A percentile compares a stretch with the other conserved stretches of the same genome.
Evolutionary conservation across 2,888 invertebrate species (phyloP).

Genomic region (Sarcophaga caerulescens): DNA sequence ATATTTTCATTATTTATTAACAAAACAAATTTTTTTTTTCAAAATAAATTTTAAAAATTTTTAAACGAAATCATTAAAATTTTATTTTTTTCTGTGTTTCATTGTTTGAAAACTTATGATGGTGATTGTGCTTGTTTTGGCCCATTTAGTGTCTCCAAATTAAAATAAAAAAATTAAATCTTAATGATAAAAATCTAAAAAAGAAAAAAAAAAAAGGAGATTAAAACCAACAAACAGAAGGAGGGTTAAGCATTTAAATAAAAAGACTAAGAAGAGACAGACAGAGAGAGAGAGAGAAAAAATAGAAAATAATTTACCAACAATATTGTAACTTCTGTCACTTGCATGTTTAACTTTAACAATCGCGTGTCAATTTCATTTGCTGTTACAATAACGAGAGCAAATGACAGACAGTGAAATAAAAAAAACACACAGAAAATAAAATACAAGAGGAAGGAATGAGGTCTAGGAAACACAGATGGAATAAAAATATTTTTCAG

Average conservation of each 20-base stretch:
- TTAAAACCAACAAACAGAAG: too few relatives aligned
- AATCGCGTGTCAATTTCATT: constrained; percentile 78
- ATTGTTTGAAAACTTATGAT: too few relatives aligned
- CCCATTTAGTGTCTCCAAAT: constrained; percentile 31
- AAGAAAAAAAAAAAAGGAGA: background rate
- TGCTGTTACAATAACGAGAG: constrained; percentile 64
- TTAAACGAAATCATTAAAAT: too few relatives aligned
- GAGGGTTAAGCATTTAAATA: background rate
- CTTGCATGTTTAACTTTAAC: constrained; percentile 71
- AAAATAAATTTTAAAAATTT: too few relatives aligned
- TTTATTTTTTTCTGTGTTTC: too few relatives aligned
- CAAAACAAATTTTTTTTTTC: too few relatives aligned
- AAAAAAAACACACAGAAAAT: too few relatives aligned
- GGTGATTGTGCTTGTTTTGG: background rate
- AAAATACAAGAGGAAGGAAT: too few relatives aligned
- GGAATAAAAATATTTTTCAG: constrained; percentile 47
- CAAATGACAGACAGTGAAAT: background rate
- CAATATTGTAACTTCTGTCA: constrained; percentile 72
- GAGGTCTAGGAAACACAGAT: constrained; percentile 62
- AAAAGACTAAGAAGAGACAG: background rate
- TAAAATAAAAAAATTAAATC: constrained; percentile 47
- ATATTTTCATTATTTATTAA: too few relatives aligned
- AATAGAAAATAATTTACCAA: constrained; percentile 31
- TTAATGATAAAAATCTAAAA: constrained; percentile 39
- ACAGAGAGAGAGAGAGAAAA: background rate